Conservation (phyloP, 1,140 invertebrate species). For the Sipha flava region DNA sequence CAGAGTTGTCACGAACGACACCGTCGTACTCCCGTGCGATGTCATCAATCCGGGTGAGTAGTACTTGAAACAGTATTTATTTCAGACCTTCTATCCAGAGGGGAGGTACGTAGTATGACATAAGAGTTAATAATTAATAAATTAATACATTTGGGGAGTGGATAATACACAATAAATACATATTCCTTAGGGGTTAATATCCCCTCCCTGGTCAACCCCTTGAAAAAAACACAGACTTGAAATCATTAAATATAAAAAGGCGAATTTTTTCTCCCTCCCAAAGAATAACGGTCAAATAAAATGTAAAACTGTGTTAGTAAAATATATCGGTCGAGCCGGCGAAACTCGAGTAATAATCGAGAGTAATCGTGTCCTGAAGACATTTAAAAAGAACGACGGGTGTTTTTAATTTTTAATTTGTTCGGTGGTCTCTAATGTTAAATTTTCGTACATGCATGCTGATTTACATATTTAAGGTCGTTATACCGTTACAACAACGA, state of each 20-base stretch:
- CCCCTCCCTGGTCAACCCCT: too few species aligned
- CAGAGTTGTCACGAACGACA: conserved; percentile 43
- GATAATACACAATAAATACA: too few species aligned
- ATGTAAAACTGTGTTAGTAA: background rate
- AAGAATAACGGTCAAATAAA: background rate
- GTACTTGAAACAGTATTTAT: too few species aligned
- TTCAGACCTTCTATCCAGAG: too few species aligned
- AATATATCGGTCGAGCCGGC: background rate
- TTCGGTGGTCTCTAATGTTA: background rate
- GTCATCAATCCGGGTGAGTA: conserved; percentile 44
- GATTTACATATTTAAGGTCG: conserved; percentile 25
- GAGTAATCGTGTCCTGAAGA: background rate
- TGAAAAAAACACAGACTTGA: too few species aligned
- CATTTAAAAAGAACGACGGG: conserved; percentile 12
- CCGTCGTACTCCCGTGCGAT: conserved; percentile 44
- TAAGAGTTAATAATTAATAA: too few species aligned
- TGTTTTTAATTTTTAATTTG: conserved; percentile 24
- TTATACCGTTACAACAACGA: background rate
- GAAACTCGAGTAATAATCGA: background rate
- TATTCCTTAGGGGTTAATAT: too few species aligned
- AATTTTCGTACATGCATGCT: conserved; percentile 9
- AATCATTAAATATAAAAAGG: too few species aligned
- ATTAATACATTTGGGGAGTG: too few species aligned
- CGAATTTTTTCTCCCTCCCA: background rate
- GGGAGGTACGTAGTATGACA: too few species aligned